Evolutionary conservation across 2,888 invertebrate genomes (phyloP).

Genomic region (Macaria notata): DNA sequence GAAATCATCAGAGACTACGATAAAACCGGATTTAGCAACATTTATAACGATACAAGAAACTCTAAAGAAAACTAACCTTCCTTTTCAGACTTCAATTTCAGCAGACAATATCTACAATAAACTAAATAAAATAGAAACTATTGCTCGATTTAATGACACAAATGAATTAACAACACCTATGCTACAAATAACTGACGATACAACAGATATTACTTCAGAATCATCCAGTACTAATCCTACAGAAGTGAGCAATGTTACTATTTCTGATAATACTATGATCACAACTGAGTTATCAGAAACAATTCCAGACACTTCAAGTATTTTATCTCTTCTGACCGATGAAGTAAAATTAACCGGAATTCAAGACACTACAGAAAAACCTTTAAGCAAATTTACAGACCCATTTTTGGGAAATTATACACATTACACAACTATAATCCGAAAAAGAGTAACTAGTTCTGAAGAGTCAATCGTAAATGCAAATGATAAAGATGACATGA

Average conservation of each 20-base stretch:
- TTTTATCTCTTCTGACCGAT: too few species aligned
- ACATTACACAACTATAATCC: constrained; percentile 51
- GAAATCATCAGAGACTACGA: not conserved
- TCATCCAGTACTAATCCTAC: not conserved
- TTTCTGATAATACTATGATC: not conserved
- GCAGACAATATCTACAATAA: constrained; percentile 17
- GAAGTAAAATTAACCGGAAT: too few species aligned
- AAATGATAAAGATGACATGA: constrained; percentile 36
- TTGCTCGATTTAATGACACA: not conserved
- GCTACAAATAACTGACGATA: not conserved
- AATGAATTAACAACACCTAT: constrained; percentile 3
- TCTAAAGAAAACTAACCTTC: not conserved
- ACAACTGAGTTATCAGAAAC: not conserved
- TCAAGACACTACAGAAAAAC: too few species aligned
- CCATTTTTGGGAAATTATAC: constrained; percentile 49
- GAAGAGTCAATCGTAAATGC: constrained; percentile 28
- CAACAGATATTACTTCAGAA: not conserved
- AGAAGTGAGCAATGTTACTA: not conserved
- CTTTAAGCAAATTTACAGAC: constrained; percentile 19
- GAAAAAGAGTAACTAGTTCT: constrained; percentile 38
- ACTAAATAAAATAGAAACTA: constrained; percentile 8
- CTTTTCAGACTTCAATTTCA: not conserved
- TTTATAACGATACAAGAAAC: not conserved
- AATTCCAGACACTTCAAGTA: too few species aligned
- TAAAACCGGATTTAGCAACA: too few species aligned